Evolutionary conservation across 2,113 vertebrate species (phyloP), one percentile per base, ranked within the genome.

Genomic region (Coreoperca whiteheadi): DNA sequence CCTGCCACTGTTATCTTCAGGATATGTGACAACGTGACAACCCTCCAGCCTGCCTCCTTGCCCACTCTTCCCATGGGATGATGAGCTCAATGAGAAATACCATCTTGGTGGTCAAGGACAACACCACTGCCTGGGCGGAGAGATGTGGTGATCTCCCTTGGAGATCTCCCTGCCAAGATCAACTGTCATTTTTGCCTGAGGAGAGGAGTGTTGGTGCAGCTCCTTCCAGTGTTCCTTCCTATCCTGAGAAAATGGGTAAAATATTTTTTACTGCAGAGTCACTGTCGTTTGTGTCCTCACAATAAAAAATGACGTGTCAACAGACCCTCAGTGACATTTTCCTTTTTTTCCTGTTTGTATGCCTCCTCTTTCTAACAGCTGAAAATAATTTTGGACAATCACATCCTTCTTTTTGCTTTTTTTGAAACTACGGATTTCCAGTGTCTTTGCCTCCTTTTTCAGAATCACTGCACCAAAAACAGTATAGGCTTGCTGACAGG

Each of bases 191-290:
- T 48, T 73, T 80, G 60, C 61, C 50, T 20, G 48, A 65, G 57
- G 32, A 34, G 41, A 79, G 21, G 8, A 46, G 50, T 59, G 37
- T 23, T 79, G 54, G 65, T 67, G 48, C 39, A 39, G n/a, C 11
- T 86, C 16, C 16, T 32, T 65, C 46, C n/a, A 82, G 20, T 76
- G 74, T 43, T 61, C 51, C 69, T 57, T 74, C 67, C 46, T 68
- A 21, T 54, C 28, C 67, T 50, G 28, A 67, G n/a, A 59, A 79
- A 78, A 71, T 48, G 18, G 2, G 43, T 67, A 8, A 8, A 0
- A 3, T 12, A 34, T 77, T 57, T 57, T 12, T 25, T 46, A 11
- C n/a, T 76, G 7, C 11, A 25, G 70, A 59, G n/a, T 8, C 25
- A 34, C 21, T 32, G 18, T 73, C 1, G 15, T 57, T 43, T 57